Percentiles rank a stretch among this genome's conserved stretches.
phyloP scores from a whole-genome alignment of 2,113 vertebrate species.

The Centrocercus urophasianus region DNA sequence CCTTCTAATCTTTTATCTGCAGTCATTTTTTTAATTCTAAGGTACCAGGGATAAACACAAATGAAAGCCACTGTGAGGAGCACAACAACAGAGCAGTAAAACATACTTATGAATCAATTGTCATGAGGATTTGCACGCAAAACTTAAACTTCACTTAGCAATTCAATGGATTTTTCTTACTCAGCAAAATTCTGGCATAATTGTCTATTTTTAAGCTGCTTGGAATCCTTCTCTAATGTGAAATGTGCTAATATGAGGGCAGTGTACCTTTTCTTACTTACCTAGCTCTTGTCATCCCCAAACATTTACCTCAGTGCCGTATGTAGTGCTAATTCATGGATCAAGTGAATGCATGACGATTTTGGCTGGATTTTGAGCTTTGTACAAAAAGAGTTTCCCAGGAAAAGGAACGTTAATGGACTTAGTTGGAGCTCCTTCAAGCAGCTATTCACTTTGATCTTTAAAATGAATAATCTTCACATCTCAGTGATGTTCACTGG shows the following conservation, averaged over 20 bases:
- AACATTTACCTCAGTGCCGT: background rate
- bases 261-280: background rate
- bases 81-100: background rate
- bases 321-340: background rate
- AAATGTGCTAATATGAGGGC: background rate
- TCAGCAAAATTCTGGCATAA: background rate
- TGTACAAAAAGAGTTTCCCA: background rate
- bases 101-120: background rate
- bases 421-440: background rate
- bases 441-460: slow-evolving; percentile 22
- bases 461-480: background rate
- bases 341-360: background rate
- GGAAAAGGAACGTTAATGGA: slow-evolving; percentile 13
- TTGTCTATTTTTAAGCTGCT: background rate
- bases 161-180: background rate
- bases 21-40: background rate
- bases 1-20: background rate
- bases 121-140: background rate
- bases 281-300: background rate
- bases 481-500: background rate
- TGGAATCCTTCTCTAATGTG: background rate
- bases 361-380: background rate
- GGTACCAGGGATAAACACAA: background rate
- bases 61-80: background rate
- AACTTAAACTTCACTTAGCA: background rate